Conservation (phyloP, 1,140 invertebrate species). For the Leptoteleia sp. region DNA sequence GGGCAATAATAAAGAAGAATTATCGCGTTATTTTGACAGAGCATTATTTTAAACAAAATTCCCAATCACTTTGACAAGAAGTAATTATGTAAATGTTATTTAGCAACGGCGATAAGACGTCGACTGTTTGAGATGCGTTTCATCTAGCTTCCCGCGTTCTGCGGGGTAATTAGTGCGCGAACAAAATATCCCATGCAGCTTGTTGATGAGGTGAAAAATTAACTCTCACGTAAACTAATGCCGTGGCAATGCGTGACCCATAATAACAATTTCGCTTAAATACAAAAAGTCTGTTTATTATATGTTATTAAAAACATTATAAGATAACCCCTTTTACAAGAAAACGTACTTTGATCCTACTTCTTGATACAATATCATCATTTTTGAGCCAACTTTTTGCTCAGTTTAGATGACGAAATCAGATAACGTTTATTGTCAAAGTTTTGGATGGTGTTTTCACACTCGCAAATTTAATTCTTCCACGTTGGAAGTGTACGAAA, state of each 20-base stretch:
- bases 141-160: constrained; percentile 24
- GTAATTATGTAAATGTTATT: constrained; percentile 9
- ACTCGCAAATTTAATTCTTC: no score
- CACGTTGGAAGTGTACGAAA: no score
- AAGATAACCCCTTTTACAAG: no score
- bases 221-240: constrained; percentile 61
- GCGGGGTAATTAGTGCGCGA: constrained; percentile 52
- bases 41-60: constrained; percentile 29
- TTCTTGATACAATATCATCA: no score
- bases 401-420: no score
- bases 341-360: no score
- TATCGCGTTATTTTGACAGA: constrained; percentile 1
- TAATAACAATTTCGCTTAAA: constrained; percentile 51
- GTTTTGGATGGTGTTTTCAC: no score
- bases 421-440: no score
- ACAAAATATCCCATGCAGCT: constrained; percentile 44
- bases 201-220: constrained; percentile 54
- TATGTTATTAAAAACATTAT: no score
- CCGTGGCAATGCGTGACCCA: constrained; percentile 43
- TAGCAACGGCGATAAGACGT: constrained; percentile 28
- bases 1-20: constrained; percentile 10
- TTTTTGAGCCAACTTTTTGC: no score
- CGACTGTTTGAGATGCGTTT: constrained; percentile 31
- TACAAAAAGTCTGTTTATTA: constrained; percentile 39
- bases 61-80: constrained; percentile 10